phyloP scores from a whole-genome alignment of 2,797 vertebrate genomes.

The Danio kyathit region DNA sequence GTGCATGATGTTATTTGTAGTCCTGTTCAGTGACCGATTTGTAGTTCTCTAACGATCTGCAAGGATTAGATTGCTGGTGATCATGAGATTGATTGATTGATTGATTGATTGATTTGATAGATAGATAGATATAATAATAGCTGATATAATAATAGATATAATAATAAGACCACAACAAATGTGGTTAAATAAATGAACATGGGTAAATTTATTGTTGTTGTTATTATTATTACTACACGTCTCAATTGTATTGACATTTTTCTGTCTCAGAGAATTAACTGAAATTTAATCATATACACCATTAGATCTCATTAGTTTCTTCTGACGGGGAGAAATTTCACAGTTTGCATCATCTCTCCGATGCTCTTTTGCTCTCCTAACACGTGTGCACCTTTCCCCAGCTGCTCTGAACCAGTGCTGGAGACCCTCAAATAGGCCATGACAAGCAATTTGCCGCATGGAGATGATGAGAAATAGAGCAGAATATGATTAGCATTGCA shows the following conservation, averaged over 20 bases:
- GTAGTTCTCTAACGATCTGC: too few species aligned
- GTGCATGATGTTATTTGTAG: too few species aligned
- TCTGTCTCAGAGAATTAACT: not conserved
- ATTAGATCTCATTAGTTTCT: not conserved
- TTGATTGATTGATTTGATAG: too few species aligned
- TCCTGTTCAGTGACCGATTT: too few species aligned
- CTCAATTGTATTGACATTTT: too few species aligned
- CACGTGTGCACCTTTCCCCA: constrained; percentile 4
- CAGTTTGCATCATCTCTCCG: constrained; percentile 7
- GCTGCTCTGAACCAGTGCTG: constrained; percentile 3
- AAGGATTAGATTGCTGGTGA: too few species aligned
- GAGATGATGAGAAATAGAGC: constrained; percentile 72
- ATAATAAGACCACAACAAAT: too few species aligned
- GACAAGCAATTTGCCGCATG: constrained; percentile 75
- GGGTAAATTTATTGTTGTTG: not conserved
- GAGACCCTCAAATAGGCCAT: constrained; percentile 68
- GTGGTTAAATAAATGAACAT: too few species aligned
- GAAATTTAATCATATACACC: not conserved
- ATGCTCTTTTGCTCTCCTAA: constrained; percentile 7
- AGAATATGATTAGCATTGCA: constrained; percentile 64
- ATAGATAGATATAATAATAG: too few species aligned
- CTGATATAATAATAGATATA: too few species aligned
- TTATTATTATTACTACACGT: not conserved
- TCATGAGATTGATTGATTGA: too few species aligned
- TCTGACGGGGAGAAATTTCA: not conserved